Evolutionary conservation across 2,797 vertebrate genomes (phyloP), one percentile per base, ranked within the genome.

Genomic region (Semotilus atromaculatus): DNA sequence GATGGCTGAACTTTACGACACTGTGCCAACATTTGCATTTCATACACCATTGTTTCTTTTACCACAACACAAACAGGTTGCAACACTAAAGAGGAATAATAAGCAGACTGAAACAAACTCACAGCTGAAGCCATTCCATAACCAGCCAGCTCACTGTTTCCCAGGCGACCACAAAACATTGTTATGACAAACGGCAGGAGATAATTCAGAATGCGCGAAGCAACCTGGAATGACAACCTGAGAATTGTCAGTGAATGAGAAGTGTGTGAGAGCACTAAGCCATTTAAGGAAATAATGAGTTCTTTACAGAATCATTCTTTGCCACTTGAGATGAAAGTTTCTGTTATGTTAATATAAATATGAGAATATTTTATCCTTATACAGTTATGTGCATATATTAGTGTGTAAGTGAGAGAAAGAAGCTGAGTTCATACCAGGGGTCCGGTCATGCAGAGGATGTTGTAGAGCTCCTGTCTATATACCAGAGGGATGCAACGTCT

Each of bases 111-210:
- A 43, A 83, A 34, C 80, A 88, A 58, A 91, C 94, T 95, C 92
- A 95, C 94, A 85, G 93, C 93, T 73, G 83, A 92, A 40, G 94
- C 94, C 88, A 96, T 88, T 85, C 93, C 95, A 72, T 93, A 95
- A 55, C 95, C 95, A 16, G 93, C 94, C 90, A 96, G 90, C 88
- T 92, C 94, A 5, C 90, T 45, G 79, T 95, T 96, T 85, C 94
- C 95, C 90, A 94, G 90, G 73, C 92, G 93, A 60, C 95, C 94
- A 79, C 94, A 95, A 88, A 95, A 96, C 91, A 95, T 92, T 0
- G 94, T 94, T 29, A 94, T 86, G 88, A 95, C 93, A 90, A 96
- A 92, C 4, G 92, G 92, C 70, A 95, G 91, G 75, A 95, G 88
- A 86, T 87, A 94, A 85, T 89, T 90, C 78, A 95, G 90, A 90